Evolutionary conservation across 2,113 vertebrate species (phyloP), one percentile per base, ranked within the genome.

Genomic region (Rhipidura dahli): DNA sequence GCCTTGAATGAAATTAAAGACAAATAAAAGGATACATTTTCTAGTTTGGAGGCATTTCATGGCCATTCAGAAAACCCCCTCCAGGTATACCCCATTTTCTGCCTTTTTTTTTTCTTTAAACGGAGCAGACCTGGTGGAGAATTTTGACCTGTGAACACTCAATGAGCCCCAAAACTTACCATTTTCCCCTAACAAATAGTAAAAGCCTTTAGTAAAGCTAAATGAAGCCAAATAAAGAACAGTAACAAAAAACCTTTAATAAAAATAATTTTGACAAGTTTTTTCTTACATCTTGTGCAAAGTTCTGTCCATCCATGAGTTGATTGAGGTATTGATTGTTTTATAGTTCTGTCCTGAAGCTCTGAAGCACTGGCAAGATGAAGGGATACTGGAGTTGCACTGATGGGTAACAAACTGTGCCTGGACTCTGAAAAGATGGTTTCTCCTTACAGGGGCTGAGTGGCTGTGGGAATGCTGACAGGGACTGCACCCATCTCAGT

Each of bases 391-490:
- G 83, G 84, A 86, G 53, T 35, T 22, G 53, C 92, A 86, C 60
- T 87, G 89, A 91, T 93, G 92, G 96, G 94, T 75, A 95, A 94
- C 87, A 80, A 97, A 96, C 72, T 89, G 66, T 69, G 71, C 96
- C 83, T 94, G 87, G 89, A 94, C 94, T 93, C 94, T 96, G 79
- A 93, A 93, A 95, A 91, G 96, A 82, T 81, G 83, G 66, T 94
- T 90, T 94, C 68, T 97, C 92, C 92, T 94, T 72, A 76, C 11
- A 68, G 80, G 89, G 89, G 83, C 94, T 94, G 97, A 97, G 97
- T 96, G 96, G 88, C 96, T 97, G 95, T 96, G 96, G 94, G 97
- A 97, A 97, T 93, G 90, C 96, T 98, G 97, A 97, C 95, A 89
- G 92, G 90, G 92, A 81, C 94, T 97, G 63, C 90, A 85, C 85